Evolutionary conservation across 2,113 vertebrate genomes (phyloP), one percentile per base, ranked within the genome.

Genomic region (Azemiops feae): DNA sequence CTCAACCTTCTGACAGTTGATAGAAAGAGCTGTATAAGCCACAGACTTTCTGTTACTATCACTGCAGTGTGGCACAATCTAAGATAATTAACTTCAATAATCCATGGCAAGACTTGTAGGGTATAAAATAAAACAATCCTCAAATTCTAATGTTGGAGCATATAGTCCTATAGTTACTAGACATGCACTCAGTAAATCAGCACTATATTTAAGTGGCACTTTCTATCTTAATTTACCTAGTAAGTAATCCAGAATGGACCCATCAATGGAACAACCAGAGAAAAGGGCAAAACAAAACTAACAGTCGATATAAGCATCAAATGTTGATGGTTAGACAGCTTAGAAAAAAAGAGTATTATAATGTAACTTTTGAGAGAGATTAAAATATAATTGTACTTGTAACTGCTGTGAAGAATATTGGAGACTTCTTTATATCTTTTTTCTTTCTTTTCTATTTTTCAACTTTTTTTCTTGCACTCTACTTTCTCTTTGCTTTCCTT

Each of bases 171-270:
- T 89, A 69, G 22, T 57, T 87, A 92, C 5, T 14, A 18, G 30
- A 89, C 87, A 11, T 85, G 0, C 12, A 2, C 11, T 92, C 39
- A 87, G 57, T 55, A 85, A 93, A 89, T 0, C 0, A 2, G 9
- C 2, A 25, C 60, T 22, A 25, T 14, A 39, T 52, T 34, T 10
- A 53, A 69, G 22, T n/a, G 22, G 0, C 0, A 0, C 30, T 91
- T 94, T 34, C 0, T 0, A 0, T 3, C 18, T 88, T 91, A 69
- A 52, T 87, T 45, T 91, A 53, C 6, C 69, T 85, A 0, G 47
- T 5, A 60, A 58, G 2, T 50, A 53, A 23, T 9, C 9, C 16
- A 27, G 43, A 50, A 50, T 55, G 54, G 12, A 10, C 5, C 22
- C 1, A 57, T 47, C 54, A 89, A n/a, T 64, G 25, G 43, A 89